phyloP scores from a whole-genome alignment of 2,113 vertebrate genomes.

The Gobio gobio region DNA sequence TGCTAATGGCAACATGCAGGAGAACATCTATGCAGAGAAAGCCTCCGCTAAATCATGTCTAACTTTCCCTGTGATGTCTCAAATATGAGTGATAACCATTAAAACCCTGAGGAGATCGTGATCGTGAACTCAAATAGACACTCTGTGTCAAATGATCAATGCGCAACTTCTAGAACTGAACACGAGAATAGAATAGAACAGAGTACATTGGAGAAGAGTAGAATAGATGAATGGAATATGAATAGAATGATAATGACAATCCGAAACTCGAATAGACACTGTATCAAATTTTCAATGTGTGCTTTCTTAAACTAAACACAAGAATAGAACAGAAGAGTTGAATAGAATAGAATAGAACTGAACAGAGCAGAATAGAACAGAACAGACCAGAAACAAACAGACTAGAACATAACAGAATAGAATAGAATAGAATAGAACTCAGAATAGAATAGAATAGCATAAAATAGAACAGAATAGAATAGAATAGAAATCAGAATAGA shows the following conservation, averaged over 20 bases:
- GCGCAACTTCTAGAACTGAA: background rate
- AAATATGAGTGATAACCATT: background rate
- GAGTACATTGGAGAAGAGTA: background rate
- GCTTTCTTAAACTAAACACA: background rate
- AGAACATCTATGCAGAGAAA: slow-evolving; percentile 52
- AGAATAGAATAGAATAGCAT: slow-evolving; percentile 21
- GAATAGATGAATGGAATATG: background rate
- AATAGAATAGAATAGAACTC: slow-evolving; percentile 10
- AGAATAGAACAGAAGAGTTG: background rate
- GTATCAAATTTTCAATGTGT: too few species aligned
- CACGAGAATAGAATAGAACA: background rate
- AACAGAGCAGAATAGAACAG: slow-evolving; percentile 9
- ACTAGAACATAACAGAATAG: too few species aligned
- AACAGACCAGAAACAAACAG: too few species aligned
- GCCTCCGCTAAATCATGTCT: slow-evolving; percentile 8
- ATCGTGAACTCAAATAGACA: too few species aligned
- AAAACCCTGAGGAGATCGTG: too few species aligned
- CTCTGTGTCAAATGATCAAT: too few species aligned
- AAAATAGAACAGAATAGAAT: slow-evolving; percentile 28
- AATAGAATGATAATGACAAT: background rate
- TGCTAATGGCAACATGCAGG: slow-evolving; percentile 83
- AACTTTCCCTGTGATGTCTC: background rate
- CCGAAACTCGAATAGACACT: too few species aligned
- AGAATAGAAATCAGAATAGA: background rate
- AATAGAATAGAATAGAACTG: background rate